Evolutionary conservation across 2,797 vertebrate genomes (phyloP).

Genomic region (Lepus townsendii): DNA sequence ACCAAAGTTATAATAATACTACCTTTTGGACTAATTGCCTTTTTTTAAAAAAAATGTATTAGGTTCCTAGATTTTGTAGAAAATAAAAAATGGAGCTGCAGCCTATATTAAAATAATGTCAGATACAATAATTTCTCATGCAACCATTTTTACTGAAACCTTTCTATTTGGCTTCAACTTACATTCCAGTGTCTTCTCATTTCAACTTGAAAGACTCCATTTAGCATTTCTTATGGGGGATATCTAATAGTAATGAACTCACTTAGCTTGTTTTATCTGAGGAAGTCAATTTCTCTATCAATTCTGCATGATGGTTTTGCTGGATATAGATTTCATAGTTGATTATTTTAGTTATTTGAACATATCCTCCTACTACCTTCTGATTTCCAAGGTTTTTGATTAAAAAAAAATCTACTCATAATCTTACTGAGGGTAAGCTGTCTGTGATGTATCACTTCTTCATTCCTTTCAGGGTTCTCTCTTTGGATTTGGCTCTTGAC

Average conservation of each 20-base stretch:
- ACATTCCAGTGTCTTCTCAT: too few species aligned
- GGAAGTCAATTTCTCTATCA: neutral
- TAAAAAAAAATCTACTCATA: neutral
- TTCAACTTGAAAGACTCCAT: neutral
- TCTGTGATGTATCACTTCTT: neutral
- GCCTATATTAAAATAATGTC: neutral
- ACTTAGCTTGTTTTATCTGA: neutral
- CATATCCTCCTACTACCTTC: neutral
- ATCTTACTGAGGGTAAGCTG: neutral
- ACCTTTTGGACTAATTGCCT: neutral
- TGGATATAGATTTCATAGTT: neutral
- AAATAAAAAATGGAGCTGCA: too few species aligned
- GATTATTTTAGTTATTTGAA: neutral
- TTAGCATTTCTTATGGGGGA: neutral
- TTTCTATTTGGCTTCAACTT: neutral
- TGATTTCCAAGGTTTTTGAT: neutral
- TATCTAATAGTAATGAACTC: neutral
- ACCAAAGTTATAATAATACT: neutral
- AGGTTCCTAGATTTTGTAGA: too few species aligned
- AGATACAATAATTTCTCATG: neutral
- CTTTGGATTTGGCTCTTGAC: neutral
- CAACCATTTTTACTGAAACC: neutral
- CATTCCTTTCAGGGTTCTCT: neutral
- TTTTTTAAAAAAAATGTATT: too few species aligned
- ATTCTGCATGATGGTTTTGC: neutral